Percentiles rank a stretch among this genome's conserved stretches.
Conservation (phyloP, 2,113 vertebrate genomes). For the Numenius arquata region DNA sequence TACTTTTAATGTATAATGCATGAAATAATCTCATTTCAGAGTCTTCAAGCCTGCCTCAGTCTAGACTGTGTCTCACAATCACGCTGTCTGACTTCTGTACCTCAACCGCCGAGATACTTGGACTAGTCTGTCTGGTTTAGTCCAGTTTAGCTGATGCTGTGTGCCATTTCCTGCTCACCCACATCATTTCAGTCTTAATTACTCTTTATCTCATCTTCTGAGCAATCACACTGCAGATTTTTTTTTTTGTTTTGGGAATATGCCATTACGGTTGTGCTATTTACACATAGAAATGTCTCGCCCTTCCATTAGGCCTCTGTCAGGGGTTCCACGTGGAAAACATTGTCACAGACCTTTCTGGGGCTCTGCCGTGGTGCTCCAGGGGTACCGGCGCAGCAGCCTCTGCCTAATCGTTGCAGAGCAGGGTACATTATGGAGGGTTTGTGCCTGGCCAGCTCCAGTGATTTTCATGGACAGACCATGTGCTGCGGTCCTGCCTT, state of each 20-base stretch:
- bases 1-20: neutral
- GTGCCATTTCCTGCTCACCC: neutral
- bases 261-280: neutral
- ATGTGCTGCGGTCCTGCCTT: neutral
- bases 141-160: neutral
- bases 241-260: neutral
- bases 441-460: neutral
- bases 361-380: neutral
- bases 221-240: neutral
- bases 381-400: neutral
- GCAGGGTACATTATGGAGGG: fast-evolving
- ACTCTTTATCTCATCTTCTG: neutral
- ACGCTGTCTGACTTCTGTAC: neutral
- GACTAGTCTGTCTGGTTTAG: neutral
- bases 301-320: neutral
- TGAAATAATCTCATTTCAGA: neutral
- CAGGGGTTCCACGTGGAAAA: neutral
- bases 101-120: neutral
- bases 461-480: neutral
- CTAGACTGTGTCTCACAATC: neutral
- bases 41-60: neutral
- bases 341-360: neutral
- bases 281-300: neutral
- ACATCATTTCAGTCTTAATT: neutral
- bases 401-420: neutral